Conservation (phyloP, 2,113 vertebrate species). For the Prunella fulvescens region DNA sequence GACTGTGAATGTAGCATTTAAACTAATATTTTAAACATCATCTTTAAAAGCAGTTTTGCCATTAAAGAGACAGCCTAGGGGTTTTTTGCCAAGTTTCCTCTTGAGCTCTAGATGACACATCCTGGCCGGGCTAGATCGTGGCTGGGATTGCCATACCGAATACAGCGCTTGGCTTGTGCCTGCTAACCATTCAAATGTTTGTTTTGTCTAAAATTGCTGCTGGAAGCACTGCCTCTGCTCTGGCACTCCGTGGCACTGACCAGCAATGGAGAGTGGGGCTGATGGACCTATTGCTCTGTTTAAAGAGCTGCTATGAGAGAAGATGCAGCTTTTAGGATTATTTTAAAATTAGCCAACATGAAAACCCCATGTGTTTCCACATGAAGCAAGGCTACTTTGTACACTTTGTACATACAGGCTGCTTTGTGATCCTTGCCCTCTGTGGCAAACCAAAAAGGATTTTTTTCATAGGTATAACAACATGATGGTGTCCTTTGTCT, state of each 20-base stretch:
- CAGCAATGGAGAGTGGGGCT: neutral
- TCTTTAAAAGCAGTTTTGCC: neutral
- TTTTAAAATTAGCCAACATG: neutral
- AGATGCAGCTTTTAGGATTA: neutral
- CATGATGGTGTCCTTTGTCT: neutral
- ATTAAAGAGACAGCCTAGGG: neutral
- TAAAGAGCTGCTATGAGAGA: neutral
- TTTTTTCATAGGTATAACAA: neutral
- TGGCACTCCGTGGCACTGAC: neutral
- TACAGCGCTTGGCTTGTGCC: neutral
- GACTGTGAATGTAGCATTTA: conserved; percentile 1
- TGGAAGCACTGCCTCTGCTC: neutral
- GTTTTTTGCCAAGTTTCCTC: neutral
- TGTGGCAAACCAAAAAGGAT: neutral
- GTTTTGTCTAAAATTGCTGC: neutral
- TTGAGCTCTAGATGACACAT: neutral
- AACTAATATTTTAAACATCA: neutral
- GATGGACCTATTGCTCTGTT: neutral
- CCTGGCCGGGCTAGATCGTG: neutral
- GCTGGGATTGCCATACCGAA: neutral
- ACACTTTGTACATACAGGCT: too few relatives aligned
- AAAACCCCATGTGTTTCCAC: neutral
- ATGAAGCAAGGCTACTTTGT: neutral
- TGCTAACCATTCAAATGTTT: neutral
- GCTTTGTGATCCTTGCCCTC: neutral